Conservation (phyloP, 1,140 invertebrate genomes). For the Magallana ariakensis region DNA sequence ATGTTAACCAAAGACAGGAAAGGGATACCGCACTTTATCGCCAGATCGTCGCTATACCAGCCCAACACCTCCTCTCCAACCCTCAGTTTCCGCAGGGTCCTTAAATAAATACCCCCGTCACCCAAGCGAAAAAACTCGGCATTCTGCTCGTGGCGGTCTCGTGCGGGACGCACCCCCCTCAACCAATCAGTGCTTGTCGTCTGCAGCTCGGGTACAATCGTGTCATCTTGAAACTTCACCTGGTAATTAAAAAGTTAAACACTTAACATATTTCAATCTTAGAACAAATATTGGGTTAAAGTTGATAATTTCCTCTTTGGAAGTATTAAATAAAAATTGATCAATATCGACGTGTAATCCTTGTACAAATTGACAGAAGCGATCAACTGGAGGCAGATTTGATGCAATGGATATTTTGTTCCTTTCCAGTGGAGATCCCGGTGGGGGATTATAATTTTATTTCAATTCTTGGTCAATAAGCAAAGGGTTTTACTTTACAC, state of each 20-base stretch:
- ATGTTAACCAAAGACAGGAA: slow-evolving; percentile 90
- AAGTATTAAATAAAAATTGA: slow-evolving; percentile 29
- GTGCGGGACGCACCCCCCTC: slow-evolving; percentile 82
- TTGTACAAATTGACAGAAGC: slow-evolving; percentile 23
- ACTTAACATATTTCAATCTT: slow-evolving; percentile 33
- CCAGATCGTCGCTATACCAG: slow-evolving; percentile 90
- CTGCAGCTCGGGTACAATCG: slow-evolving; percentile 49
- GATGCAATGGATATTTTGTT: slow-evolving; percentile 30
- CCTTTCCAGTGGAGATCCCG: slow-evolving; percentile 5
- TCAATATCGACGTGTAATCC: background rate
- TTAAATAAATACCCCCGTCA: slow-evolving; percentile 66
- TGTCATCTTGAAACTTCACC: slow-evolving; percentile 57
- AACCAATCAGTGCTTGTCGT: slow-evolving; percentile 79
- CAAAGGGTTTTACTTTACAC: slow-evolving; percentile 25
- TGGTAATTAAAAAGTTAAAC: slow-evolving; percentile 52
- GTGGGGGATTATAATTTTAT: slow-evolving; percentile 18
- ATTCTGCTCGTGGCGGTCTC: slow-evolving; percentile 86
- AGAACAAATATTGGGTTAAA: slow-evolving; percentile 34
- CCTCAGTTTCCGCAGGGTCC: slow-evolving; percentile 79
- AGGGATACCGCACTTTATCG: slow-evolving; percentile 86
- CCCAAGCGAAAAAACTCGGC: slow-evolving; percentile 80
- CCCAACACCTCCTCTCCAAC: slow-evolving; percentile 85
- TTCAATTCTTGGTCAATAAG: slow-evolving; percentile 10
- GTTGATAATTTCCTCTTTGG: slow-evolving; percentile 29
- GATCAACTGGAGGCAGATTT: slow-evolving; percentile 22